Percentiles rank a stretch among this genome's conserved stretches.
These are phyloP conservation scores for Catamblyrhynchus diadema DNA, from an alignment of 2,797 vertebrate species.

Conservation along the genomic window DNA sequence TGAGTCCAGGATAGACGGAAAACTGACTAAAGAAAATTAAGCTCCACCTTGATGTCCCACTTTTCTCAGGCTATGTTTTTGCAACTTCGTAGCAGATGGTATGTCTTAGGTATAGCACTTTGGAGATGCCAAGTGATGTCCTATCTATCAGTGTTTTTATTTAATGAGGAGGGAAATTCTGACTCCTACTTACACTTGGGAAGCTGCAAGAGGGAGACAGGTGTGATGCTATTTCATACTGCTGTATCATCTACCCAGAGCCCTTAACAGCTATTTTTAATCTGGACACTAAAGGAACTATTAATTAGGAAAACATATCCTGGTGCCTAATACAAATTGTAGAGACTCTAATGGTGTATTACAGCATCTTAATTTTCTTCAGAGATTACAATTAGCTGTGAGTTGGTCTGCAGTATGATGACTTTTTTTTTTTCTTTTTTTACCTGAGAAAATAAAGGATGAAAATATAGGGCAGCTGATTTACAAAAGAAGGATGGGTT, in stretches of 20 bases:
- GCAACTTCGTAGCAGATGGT: constrained; percentile 50
- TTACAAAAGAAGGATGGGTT: background rate
- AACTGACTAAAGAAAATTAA: constrained; percentile 61
- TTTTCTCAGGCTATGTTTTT: constrained; percentile 69
- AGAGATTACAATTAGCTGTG: background rate
- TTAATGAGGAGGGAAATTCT: constrained; percentile 61
- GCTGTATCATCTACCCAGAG: constrained; percentile 62
- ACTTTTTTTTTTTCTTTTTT: background rate
- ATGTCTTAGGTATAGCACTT: constrained; percentile 65
- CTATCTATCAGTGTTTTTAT: constrained; percentile 55
- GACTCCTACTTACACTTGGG: constrained; percentile 45
- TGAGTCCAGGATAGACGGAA: constrained; percentile 18
- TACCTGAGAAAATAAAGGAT: background rate
- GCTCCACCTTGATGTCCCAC: constrained; percentile 66
- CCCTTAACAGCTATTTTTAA: constrained; percentile 65
- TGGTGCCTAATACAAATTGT: constrained; percentile 32
- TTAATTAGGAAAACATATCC: constrained; percentile 61
- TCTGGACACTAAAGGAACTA: constrained; percentile 38
- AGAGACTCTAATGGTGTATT: constrained; percentile 14
- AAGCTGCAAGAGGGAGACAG: constrained; percentile 53
- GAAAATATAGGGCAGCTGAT: background rate
- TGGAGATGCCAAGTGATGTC: constrained; percentile 59
- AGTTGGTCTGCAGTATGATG: background rate
- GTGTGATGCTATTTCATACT: constrained; percentile 52
- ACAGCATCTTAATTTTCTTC: constrained; percentile 12